Conservation (phyloP, 2,797 vertebrate genomes). For the Gymnocypris eckloni region DNA sequence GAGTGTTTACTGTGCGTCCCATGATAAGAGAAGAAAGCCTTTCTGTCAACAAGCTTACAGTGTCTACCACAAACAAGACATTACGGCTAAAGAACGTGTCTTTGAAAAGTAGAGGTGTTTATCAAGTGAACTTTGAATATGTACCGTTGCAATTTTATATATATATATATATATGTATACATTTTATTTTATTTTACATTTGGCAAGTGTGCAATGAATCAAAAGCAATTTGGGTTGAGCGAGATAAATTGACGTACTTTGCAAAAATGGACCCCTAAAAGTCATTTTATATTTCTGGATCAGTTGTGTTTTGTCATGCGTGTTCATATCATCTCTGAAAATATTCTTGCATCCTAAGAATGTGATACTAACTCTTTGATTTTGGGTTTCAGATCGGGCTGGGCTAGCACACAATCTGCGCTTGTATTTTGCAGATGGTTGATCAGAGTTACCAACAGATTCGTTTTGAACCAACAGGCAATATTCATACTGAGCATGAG, state of each 20-base stretch:
- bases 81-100: constrained; percentile 47
- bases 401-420: not conserved
- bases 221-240: not conserved
- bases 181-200: not conserved
- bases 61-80: constrained; percentile 59
- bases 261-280: no score
- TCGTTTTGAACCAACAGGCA: not conserved
- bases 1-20: constrained; percentile 64
- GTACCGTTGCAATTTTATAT: not conserved
- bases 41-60: constrained; percentile 61
- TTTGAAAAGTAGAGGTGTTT: constrained; percentile 60
- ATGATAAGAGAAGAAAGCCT: constrained; percentile 68
- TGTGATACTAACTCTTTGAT: not conserved
- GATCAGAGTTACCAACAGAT: constrained; percentile 18
- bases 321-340: not conserved
- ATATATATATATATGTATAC: no score
- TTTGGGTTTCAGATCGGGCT: not conserved
- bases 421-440: constrained; percentile 31
- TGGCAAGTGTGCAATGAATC: not conserved
- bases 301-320: not conserved
- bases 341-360: not conserved
- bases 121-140: not conserved
- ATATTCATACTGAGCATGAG: not conserved
- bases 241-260: not conserved
- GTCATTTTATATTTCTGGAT: no score